Conservation (phyloP, 2,888 invertebrate species). For the Hydraecia micacea region DNA sequence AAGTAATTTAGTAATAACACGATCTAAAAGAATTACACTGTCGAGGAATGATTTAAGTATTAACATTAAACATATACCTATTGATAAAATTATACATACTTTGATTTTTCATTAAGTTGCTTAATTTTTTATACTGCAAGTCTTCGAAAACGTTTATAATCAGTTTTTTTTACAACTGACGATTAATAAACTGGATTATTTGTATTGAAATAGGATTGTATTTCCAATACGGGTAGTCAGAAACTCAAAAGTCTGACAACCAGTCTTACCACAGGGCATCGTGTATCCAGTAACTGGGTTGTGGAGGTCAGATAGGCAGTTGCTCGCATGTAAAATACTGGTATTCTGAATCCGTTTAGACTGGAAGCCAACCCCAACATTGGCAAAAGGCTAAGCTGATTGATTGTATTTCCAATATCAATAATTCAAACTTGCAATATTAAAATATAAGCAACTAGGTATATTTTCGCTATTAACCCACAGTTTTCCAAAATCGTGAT, state of each 20-base stretch:
- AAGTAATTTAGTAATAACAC: slow-evolving; percentile 22
- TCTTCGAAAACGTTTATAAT: neutral
- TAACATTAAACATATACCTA: slow-evolving; percentile 20
- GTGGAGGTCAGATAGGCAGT: neutral
- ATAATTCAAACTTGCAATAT: neutral
- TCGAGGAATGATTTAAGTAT: slow-evolving; percentile 41
- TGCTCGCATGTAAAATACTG: neutral
- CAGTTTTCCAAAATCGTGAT: slow-evolving; percentile 6
- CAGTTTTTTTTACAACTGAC: neutral
- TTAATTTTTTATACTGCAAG: slow-evolving; percentile 12
- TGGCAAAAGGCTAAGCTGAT: too few relatives aligned
- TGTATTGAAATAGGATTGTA: neutral
- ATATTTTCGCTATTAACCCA: slow-evolving; percentile 4
- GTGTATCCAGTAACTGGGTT: neutral
- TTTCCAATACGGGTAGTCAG: neutral
- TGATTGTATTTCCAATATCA: neutral
- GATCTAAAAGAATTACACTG: slow-evolving; percentile 20
- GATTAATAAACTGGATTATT: neutral
- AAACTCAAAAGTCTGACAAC: neutral
- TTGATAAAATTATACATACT: neutral
- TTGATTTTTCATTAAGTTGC: neutral
- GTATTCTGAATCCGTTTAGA: neutral
- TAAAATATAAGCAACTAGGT: neutral
- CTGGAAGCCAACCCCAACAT: neutral
- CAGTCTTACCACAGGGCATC: neutral